Base-by-base conservation (phyloP, 2,797 vertebrate genomes). In the Anableps anableps region DNA sequence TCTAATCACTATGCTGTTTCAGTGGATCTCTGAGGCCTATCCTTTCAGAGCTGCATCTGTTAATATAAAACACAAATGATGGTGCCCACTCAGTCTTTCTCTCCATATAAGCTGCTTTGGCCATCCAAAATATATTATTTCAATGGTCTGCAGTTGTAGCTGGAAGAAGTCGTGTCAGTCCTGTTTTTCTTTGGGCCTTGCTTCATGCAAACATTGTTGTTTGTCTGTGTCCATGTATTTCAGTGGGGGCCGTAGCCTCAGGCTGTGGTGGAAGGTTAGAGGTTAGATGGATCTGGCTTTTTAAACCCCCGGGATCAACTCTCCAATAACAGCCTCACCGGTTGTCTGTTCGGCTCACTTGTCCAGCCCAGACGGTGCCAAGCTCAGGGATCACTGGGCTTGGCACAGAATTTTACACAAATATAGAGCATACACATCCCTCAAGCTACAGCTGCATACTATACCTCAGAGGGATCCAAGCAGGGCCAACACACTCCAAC, bases 341-440 rank as follows among this genome's bases (percentile, higher is more conserved):
- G 76, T 72, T 41, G 72, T 62, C 83, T 10, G 79, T 85, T 78
- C 78, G 58, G 26, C 75, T 79, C 78, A 23, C 78, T 83, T 82
- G 86, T 85, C 66, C 72, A 79, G 79, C 84, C 83, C 83, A 79
- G 82, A 79, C 74, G 19, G 16, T 31, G n/a, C 72, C 78, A 77
- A 70, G 84, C 88, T 85, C 80, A 77, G 80, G 80, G 84, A 91
- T 88, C 89, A 85, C 58, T 13, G 75, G 45, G 76, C 66, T 77
- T 77, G 68, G 72, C 70, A 48, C 74, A 38, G 31, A 85, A 82
- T 79, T 43, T 71, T 77, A 73, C 23, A 77, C 47, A 82, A 51
- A 29, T 29, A 17, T 72, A 72, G 29, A 72, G 75, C 5, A 78
- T 78, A 77, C 77, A 83, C 86, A 80, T 34, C 68, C 88, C 79